These are phyloP conservation scores for Dinocampus coccinellae DNA, from an alignment of 2,888 invertebrate species.

Conservation along the genomic window DNA sequence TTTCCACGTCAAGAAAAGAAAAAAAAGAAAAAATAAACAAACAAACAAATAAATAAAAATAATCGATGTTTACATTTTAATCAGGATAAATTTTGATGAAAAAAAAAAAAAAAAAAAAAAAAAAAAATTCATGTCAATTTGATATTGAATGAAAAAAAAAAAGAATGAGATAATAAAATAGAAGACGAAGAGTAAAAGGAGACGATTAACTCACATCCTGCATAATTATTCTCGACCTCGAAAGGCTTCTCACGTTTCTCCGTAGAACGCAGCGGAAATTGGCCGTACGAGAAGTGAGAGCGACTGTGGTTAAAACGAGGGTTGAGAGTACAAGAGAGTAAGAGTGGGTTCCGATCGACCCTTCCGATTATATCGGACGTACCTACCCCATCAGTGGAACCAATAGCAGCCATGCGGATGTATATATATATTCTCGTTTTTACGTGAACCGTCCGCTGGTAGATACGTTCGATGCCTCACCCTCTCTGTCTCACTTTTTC, in stretches of 20 bases:
- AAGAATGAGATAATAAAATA: too few species aligned
- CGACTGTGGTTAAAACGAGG: neutral
- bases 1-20: neutral
- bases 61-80: neutral
- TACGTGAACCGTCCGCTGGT: conserved; percentile 48
- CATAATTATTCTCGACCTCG: conserved; percentile 25
- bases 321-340: conserved; percentile 9
- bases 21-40: too few species aligned
- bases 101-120: too few species aligned
- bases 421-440: conserved; percentile 17
- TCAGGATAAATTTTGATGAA: neutral
- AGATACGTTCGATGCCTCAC: conserved; percentile 28
- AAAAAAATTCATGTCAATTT: neutral
- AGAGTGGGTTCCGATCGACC: conserved; percentile 37
- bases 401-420: neutral
- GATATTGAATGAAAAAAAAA: conserved; percentile 1
- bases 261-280: conserved; percentile 10
- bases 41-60: neutral
- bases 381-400: conserved; percentile 25
- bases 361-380: conserved; percentile 39
- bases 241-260: conserved; percentile 37
- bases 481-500: conserved; percentile 29
- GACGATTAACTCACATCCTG: conserved; percentile 16
- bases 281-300: conserved; percentile 3
- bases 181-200: neutral